These are phyloP conservation scores for Caenorhabditis drosophilae DNA, from an alignment of 2,888 invertebrate species.

Conservation along the genomic window DNA sequence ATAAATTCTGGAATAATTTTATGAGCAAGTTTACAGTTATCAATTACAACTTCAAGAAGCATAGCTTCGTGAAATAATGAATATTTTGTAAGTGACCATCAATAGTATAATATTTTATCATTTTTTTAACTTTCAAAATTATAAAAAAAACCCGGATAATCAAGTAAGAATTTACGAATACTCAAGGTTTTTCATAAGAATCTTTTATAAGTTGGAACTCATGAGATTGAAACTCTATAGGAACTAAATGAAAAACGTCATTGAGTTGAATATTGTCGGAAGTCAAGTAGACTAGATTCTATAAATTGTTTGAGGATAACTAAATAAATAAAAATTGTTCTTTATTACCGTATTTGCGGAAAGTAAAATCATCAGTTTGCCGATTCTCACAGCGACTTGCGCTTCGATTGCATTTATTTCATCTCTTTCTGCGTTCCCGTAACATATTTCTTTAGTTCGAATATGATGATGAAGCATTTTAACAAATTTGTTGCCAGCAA, in stretches of 20 bases:
- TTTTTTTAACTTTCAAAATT: too few relatives aligned
- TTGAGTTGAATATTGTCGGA: conserved; percentile 61
- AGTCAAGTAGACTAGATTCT: conserved; percentile 61
- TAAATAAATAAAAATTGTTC: conserved; percentile 1
- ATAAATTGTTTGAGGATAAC: too few relatives aligned
- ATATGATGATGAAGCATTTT: conserved; percentile 50
- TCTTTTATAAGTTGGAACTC: conserved; percentile 32
- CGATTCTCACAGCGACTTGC: conserved; percentile 51
- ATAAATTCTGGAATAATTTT: too few relatives aligned
- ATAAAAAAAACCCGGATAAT: too few relatives aligned
- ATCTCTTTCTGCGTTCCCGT: conserved; percentile 7
- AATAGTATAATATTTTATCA: too few relatives aligned
- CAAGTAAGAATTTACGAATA: too few relatives aligned
- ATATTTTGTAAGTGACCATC: too few relatives aligned
- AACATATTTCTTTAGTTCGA: conserved; percentile 32
- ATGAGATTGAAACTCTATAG: conserved; percentile 22
- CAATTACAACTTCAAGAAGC: too few relatives aligned
- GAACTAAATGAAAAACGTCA: conserved; percentile 56
- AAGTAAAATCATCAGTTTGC: conserved; percentile 54
- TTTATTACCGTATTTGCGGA: conserved; percentile 59
- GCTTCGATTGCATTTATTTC: conserved; percentile 14
- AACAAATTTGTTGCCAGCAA: conserved; percentile 39
- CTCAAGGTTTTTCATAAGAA: conserved; percentile 24
- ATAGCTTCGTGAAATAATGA: too few relatives aligned
- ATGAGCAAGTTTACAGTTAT: too few relatives aligned